Base-by-base conservation (phyloP, 2,113 vertebrate genomes). In the Ellobius talpinus region DNA sequence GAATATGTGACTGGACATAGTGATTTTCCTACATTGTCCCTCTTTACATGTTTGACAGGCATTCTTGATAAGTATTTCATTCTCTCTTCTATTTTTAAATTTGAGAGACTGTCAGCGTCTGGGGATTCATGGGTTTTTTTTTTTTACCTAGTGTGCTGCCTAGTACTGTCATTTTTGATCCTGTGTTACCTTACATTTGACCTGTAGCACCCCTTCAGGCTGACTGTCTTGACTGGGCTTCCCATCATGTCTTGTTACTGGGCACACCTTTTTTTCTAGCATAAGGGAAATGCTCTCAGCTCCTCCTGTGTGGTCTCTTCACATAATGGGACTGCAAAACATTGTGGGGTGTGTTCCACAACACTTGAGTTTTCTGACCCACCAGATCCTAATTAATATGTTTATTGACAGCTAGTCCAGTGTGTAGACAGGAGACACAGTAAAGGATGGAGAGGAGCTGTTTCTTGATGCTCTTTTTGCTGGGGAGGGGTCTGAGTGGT, bases 101-200 rank as follows among this genome's bases (percentile, higher is more conserved):
- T 63, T 39, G 33, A 39, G 19, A 52, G n/a, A 55, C 39, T n/a
- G 31, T 47, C 13, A 3, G 2, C 12, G 21, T 29, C 5, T 12
- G 17, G 47, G 42, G 16, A 0, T 9, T 77, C 17, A 1, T 10
- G 26, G 68, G 0, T 12, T 23, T 2, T 55, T 12, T 23, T 2
- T 55, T 7, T 63, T 29, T 58, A 33, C 12, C 21, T 19, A 21
- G 12, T 24, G 19, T 45, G 36, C 52, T 63, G 26, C 55, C 36
- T 11, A 24, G n/a, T 3, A 39, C 23, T 42, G 3, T 65, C 13
- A 31, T 4, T 66, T 13, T 65, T 86, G 50, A 81, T 81, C 16
- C 33, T 12, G 2, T 58, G 58, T 55, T 58, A 5, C 19, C 33
- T 31, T 23, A 10, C 50, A 36, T 58, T 42, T 84, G n/a, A 36